Conservation (phyloP, 2,888 invertebrate species). For the Syrista parreyssii region DNA sequence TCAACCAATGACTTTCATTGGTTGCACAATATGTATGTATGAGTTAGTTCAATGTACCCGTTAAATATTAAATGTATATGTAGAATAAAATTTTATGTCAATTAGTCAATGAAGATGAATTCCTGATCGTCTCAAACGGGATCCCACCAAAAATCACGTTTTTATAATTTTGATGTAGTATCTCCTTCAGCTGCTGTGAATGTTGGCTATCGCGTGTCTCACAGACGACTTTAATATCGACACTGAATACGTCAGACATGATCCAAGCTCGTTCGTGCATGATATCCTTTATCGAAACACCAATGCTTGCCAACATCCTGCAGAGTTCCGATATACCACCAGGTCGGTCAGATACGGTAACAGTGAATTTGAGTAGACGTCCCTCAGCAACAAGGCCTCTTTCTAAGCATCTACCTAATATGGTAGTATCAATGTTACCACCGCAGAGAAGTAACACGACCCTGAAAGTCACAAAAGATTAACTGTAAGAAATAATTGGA, state of each 20-base stretch:
- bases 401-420: conserved; percentile 88
- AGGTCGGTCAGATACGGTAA: conserved; percentile 86
- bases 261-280: conserved; percentile 97
- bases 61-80: too few relatives aligned
- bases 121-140: background rate
- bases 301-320: conserved; percentile 78
- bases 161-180: conserved; percentile 70
- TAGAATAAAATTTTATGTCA: too few relatives aligned
- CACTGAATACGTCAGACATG: conserved; percentile 86
- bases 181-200: conserved; percentile 72
- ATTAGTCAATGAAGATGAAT: background rate
- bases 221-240: conserved; percentile 86
- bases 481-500: background rate
- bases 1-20: too few relatives aligned
- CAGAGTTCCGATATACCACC: conserved; percentile 90
- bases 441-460: conserved; percentile 87
- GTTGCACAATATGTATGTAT: background rate
- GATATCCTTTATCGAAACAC: conserved; percentile 94
- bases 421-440: conserved; percentile 93
- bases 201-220: conserved; percentile 89
- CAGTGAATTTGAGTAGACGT: conserved; percentile 79
- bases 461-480: conserved; percentile 66
- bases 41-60: background rate
- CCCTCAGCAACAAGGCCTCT: conserved; percentile 90
- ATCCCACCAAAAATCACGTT: conserved; percentile 67